These are phyloP conservation scores for Microctonus hyperodae DNA, from an alignment of 2,888 invertebrate genomes.

Conservation along the genomic window DNA sequence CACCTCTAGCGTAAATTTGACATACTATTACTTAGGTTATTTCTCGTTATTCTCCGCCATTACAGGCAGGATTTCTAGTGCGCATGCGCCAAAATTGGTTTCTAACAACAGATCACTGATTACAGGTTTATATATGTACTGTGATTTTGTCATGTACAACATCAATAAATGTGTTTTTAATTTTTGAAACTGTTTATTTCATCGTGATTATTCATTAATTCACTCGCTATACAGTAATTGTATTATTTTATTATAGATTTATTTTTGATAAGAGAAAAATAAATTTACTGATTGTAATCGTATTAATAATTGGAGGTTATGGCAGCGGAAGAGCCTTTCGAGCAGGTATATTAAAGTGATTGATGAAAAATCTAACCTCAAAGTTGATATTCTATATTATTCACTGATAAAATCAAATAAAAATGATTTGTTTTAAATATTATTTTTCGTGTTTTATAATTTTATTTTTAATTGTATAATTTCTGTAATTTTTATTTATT, in stretches of 20 bases:
- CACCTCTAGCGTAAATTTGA: neutral
- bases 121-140: neutral
- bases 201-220: neutral
- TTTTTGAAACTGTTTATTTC: conserved; percentile 5
- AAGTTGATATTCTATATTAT: neutral
- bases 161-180: conserved; percentile 13
- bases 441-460: conserved; percentile 7
- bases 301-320: conserved; percentile 29
- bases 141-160: neutral
- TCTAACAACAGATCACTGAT: no score
- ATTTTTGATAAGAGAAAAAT: neutral
- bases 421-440: conserved; percentile 7
- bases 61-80: no score
- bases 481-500: neutral
- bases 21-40: neutral
- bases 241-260: neutral
- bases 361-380: conserved; percentile 24
- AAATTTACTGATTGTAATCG: neutral
- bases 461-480: conserved; percentile 12
- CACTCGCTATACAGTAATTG: no score
- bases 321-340: conserved; percentile 53
- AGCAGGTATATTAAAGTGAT: conserved; percentile 45
- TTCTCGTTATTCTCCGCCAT: neutral
- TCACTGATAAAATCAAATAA: neutral
- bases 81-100: no score